A percentile compares a stretch with the other conserved stretches of the same genome.
phyloP scores from a whole-genome alignment of 1,140 invertebrate genomes.

The Aphidius gifuensis region DNA sequence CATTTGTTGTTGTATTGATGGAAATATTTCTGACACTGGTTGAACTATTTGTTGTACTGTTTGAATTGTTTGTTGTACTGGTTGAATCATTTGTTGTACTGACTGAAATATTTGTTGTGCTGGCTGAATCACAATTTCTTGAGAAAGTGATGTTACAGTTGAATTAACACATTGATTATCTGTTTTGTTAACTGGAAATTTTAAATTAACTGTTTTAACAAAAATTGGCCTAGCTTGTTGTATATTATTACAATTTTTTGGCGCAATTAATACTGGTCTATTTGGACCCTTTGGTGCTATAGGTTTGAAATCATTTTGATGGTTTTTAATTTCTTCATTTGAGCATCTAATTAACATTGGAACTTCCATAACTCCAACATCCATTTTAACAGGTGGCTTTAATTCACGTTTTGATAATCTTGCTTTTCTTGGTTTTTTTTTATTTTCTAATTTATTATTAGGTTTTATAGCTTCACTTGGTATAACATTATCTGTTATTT shows the following conservation, averaged over 20 bases:
- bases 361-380: neutral
- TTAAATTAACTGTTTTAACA: neutral
- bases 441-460: neutral
- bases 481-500: no score
- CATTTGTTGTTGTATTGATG: no score
- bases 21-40: no score
- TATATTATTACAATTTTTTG: neutral
- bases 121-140: no score
- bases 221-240: neutral
- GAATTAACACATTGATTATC: no score
- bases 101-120: no score
- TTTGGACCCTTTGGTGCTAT: neutral
- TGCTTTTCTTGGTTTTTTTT: neutral
- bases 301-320: neutral
- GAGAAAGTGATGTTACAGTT: no score
- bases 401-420: neutral
- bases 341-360: constrained; percentile 45
- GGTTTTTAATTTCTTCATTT: constrained; percentile 35
- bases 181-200: no score
- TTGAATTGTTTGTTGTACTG: no score
- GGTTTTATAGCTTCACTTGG: neutral
- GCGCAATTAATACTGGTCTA: neutral
- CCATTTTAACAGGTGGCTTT: neutral
- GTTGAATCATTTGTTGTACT: no score
- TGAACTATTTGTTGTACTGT: no score